Evolutionary conservation across 2,888 invertebrate species (phyloP).

Genomic region (Lycophotia porphyrea): DNA sequence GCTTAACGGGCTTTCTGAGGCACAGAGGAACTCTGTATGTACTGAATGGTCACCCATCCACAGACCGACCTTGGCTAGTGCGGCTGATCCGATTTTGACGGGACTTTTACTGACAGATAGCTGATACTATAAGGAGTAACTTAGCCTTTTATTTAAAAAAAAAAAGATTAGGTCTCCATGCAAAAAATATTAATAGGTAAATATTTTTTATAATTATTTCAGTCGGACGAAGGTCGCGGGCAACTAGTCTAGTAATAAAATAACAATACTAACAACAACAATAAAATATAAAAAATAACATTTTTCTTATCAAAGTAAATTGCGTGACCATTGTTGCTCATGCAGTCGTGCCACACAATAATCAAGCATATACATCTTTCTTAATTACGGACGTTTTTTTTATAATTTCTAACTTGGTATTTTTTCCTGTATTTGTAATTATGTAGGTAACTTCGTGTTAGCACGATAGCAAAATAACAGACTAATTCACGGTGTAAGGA

Average conservation of each 20-base stretch:
- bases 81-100: too few relatives aligned
- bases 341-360: background rate
- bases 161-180: too few relatives aligned
- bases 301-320: slow-evolving; percentile 1
- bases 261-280: background rate
- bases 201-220: too few relatives aligned
- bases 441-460: background rate
- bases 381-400: slow-evolving; percentile 6
- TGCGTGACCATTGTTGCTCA: slow-evolving; percentile 25
- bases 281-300: slow-evolving; percentile 5
- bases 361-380: slow-evolving; percentile 17
- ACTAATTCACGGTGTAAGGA: too few relatives aligned
- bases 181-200: too few relatives aligned
- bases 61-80: too few relatives aligned
- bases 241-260: background rate
- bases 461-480: background rate
- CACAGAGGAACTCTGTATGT: too few relatives aligned
- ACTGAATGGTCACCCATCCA: too few relatives aligned
- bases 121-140: too few relatives aligned
- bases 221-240: background rate
- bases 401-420: background rate
- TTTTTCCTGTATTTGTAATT: background rate
- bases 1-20: too few relatives aligned
- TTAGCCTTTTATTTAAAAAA: too few relatives aligned
- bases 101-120: too few relatives aligned